Evolutionary conservation across 2,797 vertebrate genomes (phyloP), one percentile per base, ranked within the genome.

Genomic region (Chrysocyon brachyurus): DNA sequence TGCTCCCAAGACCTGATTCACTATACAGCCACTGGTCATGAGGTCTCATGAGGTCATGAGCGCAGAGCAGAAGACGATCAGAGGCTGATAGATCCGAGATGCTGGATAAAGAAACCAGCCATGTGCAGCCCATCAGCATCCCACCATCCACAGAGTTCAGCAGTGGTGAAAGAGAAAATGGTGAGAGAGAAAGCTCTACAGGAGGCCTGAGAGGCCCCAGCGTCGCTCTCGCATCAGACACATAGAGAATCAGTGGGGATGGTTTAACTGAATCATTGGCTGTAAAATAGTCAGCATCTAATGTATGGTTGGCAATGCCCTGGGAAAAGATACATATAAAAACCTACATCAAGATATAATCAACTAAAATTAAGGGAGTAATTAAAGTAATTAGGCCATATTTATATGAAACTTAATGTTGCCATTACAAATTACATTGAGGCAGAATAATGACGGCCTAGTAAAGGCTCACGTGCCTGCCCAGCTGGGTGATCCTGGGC

Each of bases 391-490:
- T 91, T 90, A 77, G 61, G 66, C 52, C 73, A 75, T 96, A 77
- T 93, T 95, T 95, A 87, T 87, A 77, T 92, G 57, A 94, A 97
- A 86, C 54, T 85, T 90, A 97, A 90, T 79, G 75, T 79, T 85
- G 46, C 81, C 87, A 83, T 92, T 94, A 93, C 91, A 96, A 96
- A 91, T 94, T 70, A 87, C 33, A n/a, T 54, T 92, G 92, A 61
- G 61, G 64, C 81, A 93, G 87, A 90, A 78, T 90, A 72, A 8
- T 93, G 70, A 87, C 59, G 63, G 57, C 57, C 56, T 26, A 16
- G 56, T 52, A 70, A 68, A 85, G 26, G 52, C 14, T 92, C n/a
- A 28, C 19, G n/a, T 21, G 26, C 21, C 68, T 85, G 77, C 63
- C n/a, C 49, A 63, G 52, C n/a, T 33, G 9, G 93, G 24, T 2